A percentile compares a stretch with the other conserved stretches of the same genome.
phyloP scores from a whole-genome alignment of 2,113 vertebrate species.

The Gnathonemus echidnorhynchus region DNA sequence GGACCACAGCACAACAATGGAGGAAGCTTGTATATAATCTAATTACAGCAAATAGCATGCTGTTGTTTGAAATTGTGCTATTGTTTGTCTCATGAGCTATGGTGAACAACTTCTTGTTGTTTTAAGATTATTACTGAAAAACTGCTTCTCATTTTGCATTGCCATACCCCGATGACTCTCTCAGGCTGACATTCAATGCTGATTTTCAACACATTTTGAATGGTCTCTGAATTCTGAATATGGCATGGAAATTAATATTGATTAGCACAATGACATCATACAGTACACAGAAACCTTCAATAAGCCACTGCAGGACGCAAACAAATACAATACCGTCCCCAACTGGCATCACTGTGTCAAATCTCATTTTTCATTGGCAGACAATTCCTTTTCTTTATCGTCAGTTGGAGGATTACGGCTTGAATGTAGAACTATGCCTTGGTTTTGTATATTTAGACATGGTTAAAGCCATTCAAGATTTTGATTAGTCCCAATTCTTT shows the following conservation, averaged over 20 bases:
- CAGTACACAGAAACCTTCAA: not conserved
- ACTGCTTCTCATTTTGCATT: not conserved
- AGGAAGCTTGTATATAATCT: not conserved
- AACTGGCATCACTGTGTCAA: not conserved
- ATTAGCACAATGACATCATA: not conserved
- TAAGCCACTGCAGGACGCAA: not conserved
- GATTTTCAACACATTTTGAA: not conserved
- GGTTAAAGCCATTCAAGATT: not conserved
- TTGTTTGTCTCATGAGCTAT: not conserved
- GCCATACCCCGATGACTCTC: not conserved
- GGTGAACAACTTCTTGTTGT: not conserved
- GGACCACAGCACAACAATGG: not conserved
- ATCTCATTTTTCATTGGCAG: not conserved
- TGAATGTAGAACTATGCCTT: not conserved
- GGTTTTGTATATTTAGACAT: not conserved
- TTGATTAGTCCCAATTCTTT: constrained; percentile 1
- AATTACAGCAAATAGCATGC: not conserved
- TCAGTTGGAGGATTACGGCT: not conserved
- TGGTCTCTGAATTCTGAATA: not conserved
- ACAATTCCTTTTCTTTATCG: not conserved
- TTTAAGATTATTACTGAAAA: not conserved
- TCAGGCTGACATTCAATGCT: not conserved
- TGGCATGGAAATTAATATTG: not conserved
- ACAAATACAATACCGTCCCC: not conserved
- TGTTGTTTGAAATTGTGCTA: not conserved